Evolutionary conservation across 2,797 vertebrate species (phyloP), one percentile per base, ranked within the genome.

Genomic region (Phylloscopus collybita): DNA sequence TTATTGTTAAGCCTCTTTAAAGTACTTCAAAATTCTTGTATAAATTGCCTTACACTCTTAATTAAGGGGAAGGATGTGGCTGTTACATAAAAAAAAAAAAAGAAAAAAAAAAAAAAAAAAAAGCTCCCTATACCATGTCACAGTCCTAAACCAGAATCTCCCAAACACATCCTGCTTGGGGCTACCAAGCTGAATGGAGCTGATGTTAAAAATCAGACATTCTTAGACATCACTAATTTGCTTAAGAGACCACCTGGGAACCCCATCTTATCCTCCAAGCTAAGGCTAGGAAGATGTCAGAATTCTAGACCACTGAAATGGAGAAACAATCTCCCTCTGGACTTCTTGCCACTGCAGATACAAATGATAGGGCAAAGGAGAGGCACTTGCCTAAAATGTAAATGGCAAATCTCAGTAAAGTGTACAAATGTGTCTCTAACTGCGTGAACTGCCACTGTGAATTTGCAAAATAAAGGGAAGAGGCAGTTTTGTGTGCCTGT

Each of bases 1-100:
- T 78, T 90, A 85, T 44, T 92, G 53, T 90, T 74, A 83, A 83
- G 29, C 42, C 73, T 67, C 87, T 93, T 73, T 73, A 61, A 78
- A 88, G 34, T 75, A 74, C 67, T 89, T 92, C 11, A 79, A 62
- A 91, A 85, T 80, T 82, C 36, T 81, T 88, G 27, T 76, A 73
- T 62, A 80, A 94, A 90, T 70, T 86, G 67, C 54, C 38, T 78
- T 81, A 47, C 25, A 32, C 64, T 83, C 34, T 57, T 91, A 66
- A 90, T 81, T 86, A 94, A 81, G 36, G 53, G 44, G 29, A 88
- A 92, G 76, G 40, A 92, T 76, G 51, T 89, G 81, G 29, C 65
- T 91, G 25, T 60, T 61, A 83, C 22, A 59, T 66, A 0, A 34
- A 34, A 34, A 34, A 34, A 34, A 53, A 64, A 36, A 60, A 47